These are phyloP conservation scores for Torymus auratus DNA, from an alignment of 2,888 invertebrate genomes.

Conservation along the genomic window DNA sequence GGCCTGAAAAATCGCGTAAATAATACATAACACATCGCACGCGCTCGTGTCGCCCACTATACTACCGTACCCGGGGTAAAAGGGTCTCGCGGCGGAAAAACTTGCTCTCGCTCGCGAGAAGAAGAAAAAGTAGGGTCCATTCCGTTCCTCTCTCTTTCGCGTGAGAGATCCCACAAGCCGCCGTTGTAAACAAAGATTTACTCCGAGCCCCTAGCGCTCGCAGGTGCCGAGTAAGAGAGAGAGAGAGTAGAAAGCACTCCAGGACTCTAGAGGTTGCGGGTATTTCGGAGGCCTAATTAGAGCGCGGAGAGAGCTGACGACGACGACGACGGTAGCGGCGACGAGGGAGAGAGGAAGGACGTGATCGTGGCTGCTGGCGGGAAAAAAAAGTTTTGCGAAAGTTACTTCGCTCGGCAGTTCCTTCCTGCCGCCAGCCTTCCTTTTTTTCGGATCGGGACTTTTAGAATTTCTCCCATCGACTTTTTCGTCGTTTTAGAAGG, in stretches of 20 bases:
- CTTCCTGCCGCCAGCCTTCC: no score
- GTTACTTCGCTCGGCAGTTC: no score
- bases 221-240: not conserved
- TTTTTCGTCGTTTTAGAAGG: no score
- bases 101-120: not conserved
- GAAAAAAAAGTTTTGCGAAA: no score
- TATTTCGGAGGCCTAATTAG: conserved; percentile 69
- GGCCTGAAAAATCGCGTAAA: conserved; percentile 28
- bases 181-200: conserved; percentile 55
- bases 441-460: no score
- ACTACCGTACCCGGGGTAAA: no score
- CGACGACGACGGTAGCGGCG: no score
- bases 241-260: conserved; percentile 62
- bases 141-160: conserved; percentile 4
- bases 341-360: no score
- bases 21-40: not conserved
- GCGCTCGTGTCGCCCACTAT: not conserved
- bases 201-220: not conserved
- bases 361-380: no score
- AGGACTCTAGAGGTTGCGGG: conserved; percentile 59
- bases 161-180: no score
- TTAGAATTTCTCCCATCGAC: no score
- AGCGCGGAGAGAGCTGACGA: conserved; percentile 23
- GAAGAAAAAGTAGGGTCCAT: conserved; percentile 32
- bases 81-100: no score